Base-by-base conservation (phyloP, 2,888 invertebrate species). In the Oligia strigilis region DNA sequence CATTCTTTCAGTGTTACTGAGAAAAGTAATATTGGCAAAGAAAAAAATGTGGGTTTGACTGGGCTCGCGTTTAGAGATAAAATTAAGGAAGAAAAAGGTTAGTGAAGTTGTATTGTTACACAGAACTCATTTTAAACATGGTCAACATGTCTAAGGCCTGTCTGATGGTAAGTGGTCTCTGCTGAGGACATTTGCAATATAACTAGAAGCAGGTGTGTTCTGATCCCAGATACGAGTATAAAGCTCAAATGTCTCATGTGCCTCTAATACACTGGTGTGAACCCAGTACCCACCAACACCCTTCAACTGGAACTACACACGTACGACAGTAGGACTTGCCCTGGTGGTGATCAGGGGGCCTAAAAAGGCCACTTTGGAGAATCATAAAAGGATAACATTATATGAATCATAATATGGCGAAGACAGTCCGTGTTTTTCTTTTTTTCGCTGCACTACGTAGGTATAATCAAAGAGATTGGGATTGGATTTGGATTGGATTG, bases 61-160 rank as follows among this genome's bases (percentile, higher is more conserved):
- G 78, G 66, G 11, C n/a, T 66, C 9, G 9, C 49, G 14, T 71
- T 66, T 52, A 55, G 17, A 43, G 71, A 70, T 23, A 78, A 65
- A 14, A 71, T 5, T 8, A 72, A n/a, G 36, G 52, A 72, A 0
- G 67, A 13, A 2, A 76, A 74, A 64, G 83, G 84, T 84, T 14
- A 81, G 72, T 49, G 2, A 55, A 8, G 8, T 55, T 3, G 9
- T 55, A 23, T 55, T 55, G 9, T 17, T 8, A 55, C 23, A 55
- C 23, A 55, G 55, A 55, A 55, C 23, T 23, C 55, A 23, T 8
- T 55, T 55, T 55, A 8, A 55, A 17, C 19, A 17, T 19, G 19
- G 17, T n/a, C 14, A 67, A 43, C 2, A 67, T n/a, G 4, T 43
- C 23, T n/a, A n/a, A 43, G 67, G 9, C 2, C 4, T 36, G 4